These are phyloP conservation scores for Eclectus roratus DNA, from an alignment of 2,113 vertebrate genomes.

Conservation along the genomic window DNA sequence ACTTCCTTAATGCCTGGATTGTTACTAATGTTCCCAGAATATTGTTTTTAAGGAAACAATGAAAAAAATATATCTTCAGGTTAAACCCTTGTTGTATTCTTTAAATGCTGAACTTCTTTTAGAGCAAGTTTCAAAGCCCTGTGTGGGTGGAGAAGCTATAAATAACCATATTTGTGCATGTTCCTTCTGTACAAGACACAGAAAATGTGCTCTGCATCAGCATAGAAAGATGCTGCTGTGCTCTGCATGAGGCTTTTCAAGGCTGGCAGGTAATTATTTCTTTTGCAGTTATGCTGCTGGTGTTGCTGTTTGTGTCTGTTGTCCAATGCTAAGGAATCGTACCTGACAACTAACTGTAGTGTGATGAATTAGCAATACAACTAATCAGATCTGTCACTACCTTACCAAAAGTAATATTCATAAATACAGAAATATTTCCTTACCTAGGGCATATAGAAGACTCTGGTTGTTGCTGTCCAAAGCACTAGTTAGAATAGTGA, in stretches of 20 bases:
- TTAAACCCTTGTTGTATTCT: neutral
- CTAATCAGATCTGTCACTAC: neutral
- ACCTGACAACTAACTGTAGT: neutral
- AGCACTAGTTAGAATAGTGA: neutral
- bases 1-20: conserved; percentile 15
- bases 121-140: conserved; percentile 17
- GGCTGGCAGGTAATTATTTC: conserved; percentile 7
- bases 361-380: neutral
- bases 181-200: conserved; percentile 26
- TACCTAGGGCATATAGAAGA: neutral
- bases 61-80: neutral
- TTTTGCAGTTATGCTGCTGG: neutral
- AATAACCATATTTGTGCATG: conserved; percentile 49
- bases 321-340: neutral
- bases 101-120: conserved; percentile 20
- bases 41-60: conserved; percentile 29
- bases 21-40: conserved; percentile 25
- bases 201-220: conserved; percentile 42
- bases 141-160: conserved; percentile 50
- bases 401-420: neutral
- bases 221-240: neutral
- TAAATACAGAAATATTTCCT: neutral
- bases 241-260: neutral
- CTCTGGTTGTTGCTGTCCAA: neutral
- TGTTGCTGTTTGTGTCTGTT: neutral